Percentiles rank a stretch among this genome's conserved stretches.
These are phyloP conservation scores for Belgica antarctica DNA, from an alignment of 2,888 invertebrate species.

Conservation along the genomic window DNA sequence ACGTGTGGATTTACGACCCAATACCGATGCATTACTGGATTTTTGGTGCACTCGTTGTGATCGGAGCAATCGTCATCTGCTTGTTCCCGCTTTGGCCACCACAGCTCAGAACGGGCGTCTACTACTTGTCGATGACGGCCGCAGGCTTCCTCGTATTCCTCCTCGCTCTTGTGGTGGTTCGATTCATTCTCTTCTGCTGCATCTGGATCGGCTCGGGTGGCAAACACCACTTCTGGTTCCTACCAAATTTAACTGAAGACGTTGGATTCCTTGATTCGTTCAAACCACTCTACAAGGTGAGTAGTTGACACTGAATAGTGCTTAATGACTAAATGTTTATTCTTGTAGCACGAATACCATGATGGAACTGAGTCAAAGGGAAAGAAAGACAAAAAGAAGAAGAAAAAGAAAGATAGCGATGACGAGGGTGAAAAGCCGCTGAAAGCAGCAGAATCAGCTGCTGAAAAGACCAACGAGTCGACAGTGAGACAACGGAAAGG, in stretches of 20 bases:
- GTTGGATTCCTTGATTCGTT: slow-evolving; percentile 98
- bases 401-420: slow-evolving; percentile 78
- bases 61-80: slow-evolving; percentile 93
- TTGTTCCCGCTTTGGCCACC: slow-evolving; percentile 99
- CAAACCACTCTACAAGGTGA: slow-evolving; percentile 90
- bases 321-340: slow-evolving; percentile 21
- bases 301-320: slow-evolving; percentile 23
- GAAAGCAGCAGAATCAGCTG: slow-evolving; percentile 51
- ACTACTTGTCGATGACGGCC: slow-evolving; percentile 92
- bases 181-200: slow-evolving; percentile 85
- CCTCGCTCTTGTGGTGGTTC: slow-evolving; percentile 81
- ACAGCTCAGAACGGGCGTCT: slow-evolving; percentile 87
- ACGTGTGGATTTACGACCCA: slow-evolving; percentile 98
- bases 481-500: slow-evolving; percentile 7
- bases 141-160: slow-evolving; percentile 94
- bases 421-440: slow-evolving; percentile 62
- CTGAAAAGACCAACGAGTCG: slow-evolving; percentile 50
- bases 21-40: slow-evolving; percentile 93
- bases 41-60: slow-evolving; percentile 81
- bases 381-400: slow-evolving; percentile 67
- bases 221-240: slow-evolving; percentile 92
- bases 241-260: slow-evolving; percentile 99
- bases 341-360: slow-evolving; percentile 76
- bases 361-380: slow-evolving; percentile 61
- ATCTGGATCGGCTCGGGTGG: slow-evolving; percentile 87